Conservation (phyloP, 2,888 invertebrate species). For the Tholera decimalis region DNA sequence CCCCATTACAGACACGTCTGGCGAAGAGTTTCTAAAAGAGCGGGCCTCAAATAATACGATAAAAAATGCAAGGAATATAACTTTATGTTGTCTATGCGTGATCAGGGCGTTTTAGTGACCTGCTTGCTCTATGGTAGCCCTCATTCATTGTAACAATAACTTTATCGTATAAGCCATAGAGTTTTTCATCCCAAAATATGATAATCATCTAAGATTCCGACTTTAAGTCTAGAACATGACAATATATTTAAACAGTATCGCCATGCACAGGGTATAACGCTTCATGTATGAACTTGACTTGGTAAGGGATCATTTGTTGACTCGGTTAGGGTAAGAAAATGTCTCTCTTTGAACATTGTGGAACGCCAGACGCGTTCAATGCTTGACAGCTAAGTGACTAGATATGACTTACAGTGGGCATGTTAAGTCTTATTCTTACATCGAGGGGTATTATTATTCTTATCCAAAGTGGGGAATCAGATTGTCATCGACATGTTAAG, state of each 20-base stretch:
- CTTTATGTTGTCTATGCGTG: neutral
- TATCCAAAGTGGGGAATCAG: too few relatives aligned
- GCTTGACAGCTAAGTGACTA: slow-evolving; percentile 13
- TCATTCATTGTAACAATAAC: neutral
- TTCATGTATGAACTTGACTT: slow-evolving; percentile 65
- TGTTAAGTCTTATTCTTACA: neutral
- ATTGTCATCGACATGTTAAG: neutral
- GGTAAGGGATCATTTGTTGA: slow-evolving; percentile 66
- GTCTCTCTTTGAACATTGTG: slow-evolving; percentile 41
- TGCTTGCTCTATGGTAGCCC: neutral
- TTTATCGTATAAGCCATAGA: too few relatives aligned
- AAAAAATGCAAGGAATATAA: neutral
- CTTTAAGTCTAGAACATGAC: slow-evolving; percentile 65
- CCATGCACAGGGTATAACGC: slow-evolving; percentile 76
- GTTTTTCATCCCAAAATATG: neutral
- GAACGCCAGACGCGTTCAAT: slow-evolving; percentile 2
- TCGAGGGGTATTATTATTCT: too few relatives aligned
- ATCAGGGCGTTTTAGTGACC: neutral
- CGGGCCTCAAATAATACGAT: neutral
- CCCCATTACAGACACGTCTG: neutral
- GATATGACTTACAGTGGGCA: neutral
- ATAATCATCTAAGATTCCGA: slow-evolving; percentile 11
- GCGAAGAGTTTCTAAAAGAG: neutral
- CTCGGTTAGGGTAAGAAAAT: slow-evolving; percentile 42
- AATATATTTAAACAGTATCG: slow-evolving; percentile 74